These are phyloP conservation scores for Ormyrus rosae DNA, from an alignment of 2,888 invertebrate species.

Conservation along the genomic window DNA sequence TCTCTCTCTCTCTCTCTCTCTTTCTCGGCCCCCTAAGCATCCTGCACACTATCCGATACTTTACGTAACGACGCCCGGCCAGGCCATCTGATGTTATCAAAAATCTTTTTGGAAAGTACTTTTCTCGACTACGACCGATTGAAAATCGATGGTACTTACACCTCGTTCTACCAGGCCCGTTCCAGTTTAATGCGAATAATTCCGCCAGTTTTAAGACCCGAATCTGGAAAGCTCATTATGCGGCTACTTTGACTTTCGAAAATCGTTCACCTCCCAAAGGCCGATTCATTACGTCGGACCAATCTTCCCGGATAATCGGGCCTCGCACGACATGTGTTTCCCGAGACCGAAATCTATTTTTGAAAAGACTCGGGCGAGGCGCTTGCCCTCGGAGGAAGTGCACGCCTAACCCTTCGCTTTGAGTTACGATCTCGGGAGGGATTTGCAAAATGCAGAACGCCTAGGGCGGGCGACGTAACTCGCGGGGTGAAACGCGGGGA, in stretches of 20 bases:
- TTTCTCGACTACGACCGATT: background rate
- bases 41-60: slow-evolving; percentile 9
- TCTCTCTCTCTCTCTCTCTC: background rate
- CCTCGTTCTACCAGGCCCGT: background rate
- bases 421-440: background rate
- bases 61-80: slow-evolving; percentile 44
- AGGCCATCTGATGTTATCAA: slow-evolving; percentile 31
- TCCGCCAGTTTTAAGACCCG: too few species aligned
- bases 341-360: too few species aligned
- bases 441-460: slow-evolving; percentile 33
- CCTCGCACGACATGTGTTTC: too few species aligned
- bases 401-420: background rate
- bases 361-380: background rate
- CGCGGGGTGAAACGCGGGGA: slow-evolving; percentile 53
- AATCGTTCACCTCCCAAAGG: background rate
- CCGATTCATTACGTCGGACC: background rate
- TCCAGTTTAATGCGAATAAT: too few species aligned
- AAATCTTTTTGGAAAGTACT: slow-evolving; percentile 46
- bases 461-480: slow-evolving; percentile 62
- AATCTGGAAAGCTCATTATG: too few species aligned
- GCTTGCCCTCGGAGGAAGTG: slow-evolving; percentile 10
- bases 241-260: too few species aligned
- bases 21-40: background rate
- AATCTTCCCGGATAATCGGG: too few species aligned
- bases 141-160: slow-evolving; percentile 3